Conservation (phyloP, 1,140 invertebrate species). For the Drosophila parabipectinata region DNA sequence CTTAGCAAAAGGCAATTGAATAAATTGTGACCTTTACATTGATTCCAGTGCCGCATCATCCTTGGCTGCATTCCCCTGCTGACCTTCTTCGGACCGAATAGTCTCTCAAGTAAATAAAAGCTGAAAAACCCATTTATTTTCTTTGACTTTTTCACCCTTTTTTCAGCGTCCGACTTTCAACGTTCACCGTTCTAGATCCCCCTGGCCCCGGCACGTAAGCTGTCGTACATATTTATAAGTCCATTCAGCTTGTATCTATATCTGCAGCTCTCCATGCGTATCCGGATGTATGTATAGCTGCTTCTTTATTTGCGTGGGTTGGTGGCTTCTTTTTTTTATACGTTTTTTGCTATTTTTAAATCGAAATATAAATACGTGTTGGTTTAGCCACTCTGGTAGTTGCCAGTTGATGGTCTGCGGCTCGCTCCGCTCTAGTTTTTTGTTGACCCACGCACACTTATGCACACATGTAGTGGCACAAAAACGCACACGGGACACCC, state of each 20-base stretch:
- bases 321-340: not conserved
- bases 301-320: conserved; percentile 25
- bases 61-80: conserved; percentile 19
- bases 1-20: conserved; percentile 76
- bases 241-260: conserved; percentile 48
- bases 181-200: conserved; percentile 1
- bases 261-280: conserved; percentile 11
- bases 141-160: conserved; percentile 77
- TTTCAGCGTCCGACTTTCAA: conserved; percentile 4
- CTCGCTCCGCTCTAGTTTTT: conserved; percentile 16
- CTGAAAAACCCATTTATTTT: conserved; percentile 78
- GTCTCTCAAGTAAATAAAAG: conserved; percentile 71
- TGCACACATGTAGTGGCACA: not conserved
- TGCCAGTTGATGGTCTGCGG: conserved; percentile 32
- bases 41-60: conserved; percentile 59
- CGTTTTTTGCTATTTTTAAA: conserved; percentile 69
- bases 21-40: conserved; percentile 83
- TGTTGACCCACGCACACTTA: conserved; percentile 27
- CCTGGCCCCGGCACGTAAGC: conserved; percentile 58
- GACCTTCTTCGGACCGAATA: conserved; percentile 1
- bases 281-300: conserved; percentile 43
- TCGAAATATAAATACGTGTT: conserved; percentile 79
- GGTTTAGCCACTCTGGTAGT: conserved; percentile 43
- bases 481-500: not conserved
- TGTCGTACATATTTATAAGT: conserved; percentile 72